phyloP scores from a whole-genome alignment of 1,140 invertebrate genomes.

The Nixonia krombeini region DNA sequence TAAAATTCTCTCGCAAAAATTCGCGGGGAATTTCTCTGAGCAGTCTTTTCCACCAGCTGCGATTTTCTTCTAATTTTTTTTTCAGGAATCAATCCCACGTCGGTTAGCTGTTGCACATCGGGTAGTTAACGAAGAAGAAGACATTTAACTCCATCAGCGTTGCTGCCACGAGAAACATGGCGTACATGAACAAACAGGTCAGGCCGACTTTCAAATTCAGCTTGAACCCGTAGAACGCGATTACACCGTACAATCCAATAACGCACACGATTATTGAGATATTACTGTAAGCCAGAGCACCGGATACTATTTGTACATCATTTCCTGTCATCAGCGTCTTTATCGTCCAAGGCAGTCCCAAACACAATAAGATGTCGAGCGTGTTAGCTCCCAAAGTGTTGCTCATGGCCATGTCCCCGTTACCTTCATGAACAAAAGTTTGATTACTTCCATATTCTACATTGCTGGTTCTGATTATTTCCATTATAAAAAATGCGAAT shows the following conservation, averaged over 20 bases:
- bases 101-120: slow-evolving; percentile 58
- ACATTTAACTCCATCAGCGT: slow-evolving; percentile 74
- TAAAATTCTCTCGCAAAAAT: too few relatives aligned
- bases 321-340: slow-evolving; percentile 75
- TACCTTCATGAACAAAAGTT: too few relatives aligned
- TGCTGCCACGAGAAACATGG: slow-evolving; percentile 76
- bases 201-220: slow-evolving; percentile 75
- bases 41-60: too few relatives aligned
- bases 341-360: slow-evolving; percentile 88
- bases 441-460: too few relatives aligned
- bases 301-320: slow-evolving; percentile 74
- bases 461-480: too few relatives aligned
- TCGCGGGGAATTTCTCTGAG: too few relatives aligned
- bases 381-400: slow-evolving; percentile 89
- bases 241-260: slow-evolving; percentile 72
- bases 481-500: too few relatives aligned
- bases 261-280: slow-evolving; percentile 76
- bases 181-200: slow-evolving; percentile 75
- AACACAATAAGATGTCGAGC: slow-evolving; percentile 87
- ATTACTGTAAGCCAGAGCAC: slow-evolving; percentile 77
- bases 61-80: too few relatives aligned
- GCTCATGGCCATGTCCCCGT: slow-evolving; percentile 87
- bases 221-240: slow-evolving; percentile 74
- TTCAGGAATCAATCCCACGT: too few relatives aligned
- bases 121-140: slow-evolving; percentile 69